Percentiles rank a stretch among this genome's conserved stretches.
Evolutionary conservation across 2,888 invertebrate genomes (phyloP).

Genomic region (Steromphala cineraria): DNA sequence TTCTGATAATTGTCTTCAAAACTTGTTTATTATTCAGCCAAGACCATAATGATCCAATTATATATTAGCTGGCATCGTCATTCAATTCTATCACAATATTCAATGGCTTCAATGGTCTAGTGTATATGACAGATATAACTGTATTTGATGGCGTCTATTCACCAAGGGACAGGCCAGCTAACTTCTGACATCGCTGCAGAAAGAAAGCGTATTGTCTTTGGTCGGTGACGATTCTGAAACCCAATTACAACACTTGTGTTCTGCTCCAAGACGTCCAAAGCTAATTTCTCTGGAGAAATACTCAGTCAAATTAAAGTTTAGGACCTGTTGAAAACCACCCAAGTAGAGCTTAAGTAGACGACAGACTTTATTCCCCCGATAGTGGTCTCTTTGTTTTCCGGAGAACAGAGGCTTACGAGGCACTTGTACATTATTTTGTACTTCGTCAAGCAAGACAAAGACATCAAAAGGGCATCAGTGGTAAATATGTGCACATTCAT

Average conservation of each 20-base stretch:
- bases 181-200: too few relatives aligned
- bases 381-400: not conserved
- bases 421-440: not conserved
- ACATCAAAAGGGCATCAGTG: not conserved
- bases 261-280: not conserved
- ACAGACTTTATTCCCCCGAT: too few relatives aligned
- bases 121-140: too few relatives aligned
- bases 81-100: too few relatives aligned
- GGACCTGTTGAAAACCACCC: slow-evolving; percentile 15
- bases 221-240: not conserved
- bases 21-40: too few relatives aligned
- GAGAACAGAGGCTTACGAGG: not conserved
- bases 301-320: slow-evolving; percentile 7
- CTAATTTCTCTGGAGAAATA: slow-evolving; percentile 17
- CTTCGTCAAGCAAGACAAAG: not conserved
- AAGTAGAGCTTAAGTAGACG: not conserved
- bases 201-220: too few relatives aligned
- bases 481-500: not conserved
- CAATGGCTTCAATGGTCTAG: too few relatives aligned
- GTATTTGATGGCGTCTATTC: too few relatives aligned
- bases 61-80: too few relatives aligned
- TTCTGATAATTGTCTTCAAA: too few relatives aligned
- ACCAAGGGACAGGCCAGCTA: too few relatives aligned
- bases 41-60: too few relatives aligned
- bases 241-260: not conserved